These are phyloP conservation scores for Cheilosia pagana DNA, from an alignment of 2,888 invertebrate genomes.

Conservation along the genomic window DNA sequence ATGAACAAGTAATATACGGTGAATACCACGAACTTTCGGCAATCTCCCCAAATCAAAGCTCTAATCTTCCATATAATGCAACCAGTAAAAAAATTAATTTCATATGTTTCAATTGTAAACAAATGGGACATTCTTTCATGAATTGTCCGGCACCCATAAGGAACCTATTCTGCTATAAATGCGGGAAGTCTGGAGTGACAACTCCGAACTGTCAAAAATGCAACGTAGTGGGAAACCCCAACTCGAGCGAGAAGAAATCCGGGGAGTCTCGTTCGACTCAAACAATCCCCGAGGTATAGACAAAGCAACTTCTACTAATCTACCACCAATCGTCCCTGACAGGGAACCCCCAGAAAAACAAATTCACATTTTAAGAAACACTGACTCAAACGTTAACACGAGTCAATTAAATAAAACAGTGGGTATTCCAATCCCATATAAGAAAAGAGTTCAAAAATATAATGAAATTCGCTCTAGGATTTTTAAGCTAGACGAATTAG, in stretches of 20 bases:
- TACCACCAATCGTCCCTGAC: background rate
- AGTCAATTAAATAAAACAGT: background rate
- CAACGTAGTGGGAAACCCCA: constrained; percentile 11
- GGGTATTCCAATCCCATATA: background rate
- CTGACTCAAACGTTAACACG: background rate
- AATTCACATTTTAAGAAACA: background rate
- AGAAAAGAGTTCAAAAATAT: constrained; percentile 11
- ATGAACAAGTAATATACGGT: too few relatives aligned
- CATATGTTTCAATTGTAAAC: constrained; percentile 1
- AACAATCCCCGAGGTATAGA: constrained; percentile 7
- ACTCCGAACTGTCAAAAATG: constrained; percentile 14
- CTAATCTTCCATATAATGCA: background rate
- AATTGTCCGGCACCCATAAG: background rate
- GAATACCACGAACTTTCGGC: background rate
- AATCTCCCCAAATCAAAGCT: background rate
- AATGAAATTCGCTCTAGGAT: constrained; percentile 9
- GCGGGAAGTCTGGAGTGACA: constrained; percentile 2
- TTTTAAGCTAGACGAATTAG: constrained; percentile 4
- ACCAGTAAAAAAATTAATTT: background rate
- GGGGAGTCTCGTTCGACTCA: constrained; percentile 34
- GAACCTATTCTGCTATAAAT: constrained; percentile 29
- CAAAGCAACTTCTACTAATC: background rate
- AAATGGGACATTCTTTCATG: constrained; percentile 10
- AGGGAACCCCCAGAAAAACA: background rate
- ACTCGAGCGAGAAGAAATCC: constrained; percentile 12